Percentiles rank a stretch among this genome's conserved stretches.
Evolutionary conservation across 2,797 vertebrate species (phyloP).

Genomic region (Accipiter fasciatus): DNA sequence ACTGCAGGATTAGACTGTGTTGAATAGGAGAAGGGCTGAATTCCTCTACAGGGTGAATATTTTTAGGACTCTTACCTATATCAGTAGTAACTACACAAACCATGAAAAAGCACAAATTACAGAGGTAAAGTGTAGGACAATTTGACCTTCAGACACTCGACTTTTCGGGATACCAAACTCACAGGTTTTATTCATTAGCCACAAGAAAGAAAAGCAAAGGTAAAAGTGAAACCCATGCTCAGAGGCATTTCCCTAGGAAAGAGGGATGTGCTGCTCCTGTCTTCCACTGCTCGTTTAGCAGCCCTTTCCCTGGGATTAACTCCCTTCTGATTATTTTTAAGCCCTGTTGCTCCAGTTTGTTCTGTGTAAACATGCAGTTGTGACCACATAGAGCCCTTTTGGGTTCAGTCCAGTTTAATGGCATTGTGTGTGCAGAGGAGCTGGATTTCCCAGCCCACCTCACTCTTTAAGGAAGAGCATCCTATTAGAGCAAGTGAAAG

Average conservation of each 20-base stretch:
- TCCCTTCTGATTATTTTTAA: not conserved
- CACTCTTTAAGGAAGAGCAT: not conserved
- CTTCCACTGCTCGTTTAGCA: not conserved
- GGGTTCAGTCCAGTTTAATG: not conserved
- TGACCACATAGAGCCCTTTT: not conserved
- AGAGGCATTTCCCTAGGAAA: not conserved
- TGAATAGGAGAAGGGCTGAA: not conserved
- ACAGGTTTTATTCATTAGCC: not conserved
- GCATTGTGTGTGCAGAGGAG: not conserved
- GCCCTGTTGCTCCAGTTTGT: not conserved
- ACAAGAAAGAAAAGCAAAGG: not conserved
- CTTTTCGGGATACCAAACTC: not conserved
- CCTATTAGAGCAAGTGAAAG: not conserved
- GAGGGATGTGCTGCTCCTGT: not conserved
- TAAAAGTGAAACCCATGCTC: not conserved
- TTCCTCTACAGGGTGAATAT: not conserved
- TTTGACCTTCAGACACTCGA: not conserved
- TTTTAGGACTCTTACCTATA: not conserved
- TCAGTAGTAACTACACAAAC: not conserved
- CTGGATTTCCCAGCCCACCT: not conserved
- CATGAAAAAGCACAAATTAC: not conserved
- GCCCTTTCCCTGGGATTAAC: not conserved
- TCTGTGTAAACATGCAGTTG: not conserved
- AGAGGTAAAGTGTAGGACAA: not conserved
- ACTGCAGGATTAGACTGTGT: not conserved